These are phyloP conservation scores for Anodontia alba DNA, from an alignment of 2,888 invertebrate genomes.

Conservation along the genomic window DNA sequence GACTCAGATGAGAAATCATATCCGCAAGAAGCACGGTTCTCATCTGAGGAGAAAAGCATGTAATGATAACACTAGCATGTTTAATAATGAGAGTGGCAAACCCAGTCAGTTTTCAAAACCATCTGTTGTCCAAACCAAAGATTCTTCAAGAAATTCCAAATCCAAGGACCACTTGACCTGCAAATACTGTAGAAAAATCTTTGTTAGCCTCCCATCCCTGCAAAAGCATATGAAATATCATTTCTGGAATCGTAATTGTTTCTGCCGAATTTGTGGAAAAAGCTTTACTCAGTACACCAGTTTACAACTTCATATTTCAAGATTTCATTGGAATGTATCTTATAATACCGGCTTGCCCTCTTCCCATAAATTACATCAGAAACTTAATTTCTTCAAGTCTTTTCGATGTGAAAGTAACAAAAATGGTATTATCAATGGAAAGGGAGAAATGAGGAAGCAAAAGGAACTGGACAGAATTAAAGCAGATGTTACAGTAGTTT, in stretches of 20 bases:
- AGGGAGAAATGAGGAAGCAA: conserved; percentile 54
- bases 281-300: conserved; percentile 84
- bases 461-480: conserved; percentile 72
- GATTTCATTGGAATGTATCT: conserved; percentile 52
- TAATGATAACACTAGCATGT: neutral
- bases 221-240: conserved; percentile 52
- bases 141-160: neutral
- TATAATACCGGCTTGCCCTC: conserved; percentile 28
- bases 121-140: neutral
- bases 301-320: conserved; percentile 82
- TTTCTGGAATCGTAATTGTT: conserved; percentile 53
- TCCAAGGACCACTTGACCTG: conserved; percentile 39
- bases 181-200: conserved; percentile 49
- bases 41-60: conserved; percentile 17
- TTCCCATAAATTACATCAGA: conserved; percentile 27
- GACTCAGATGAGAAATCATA: conserved; percentile 77
- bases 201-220: conserved; percentile 40
- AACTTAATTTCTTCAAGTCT: conserved; percentile 45
- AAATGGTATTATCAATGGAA: neutral
- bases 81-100: neutral
- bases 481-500: conserved; percentile 79
- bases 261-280: conserved; percentile 78
- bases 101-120: neutral
- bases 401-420: conserved; percentile 3
- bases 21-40: conserved; percentile 58